Conservation (phyloP, 2,888 invertebrate genomes). For the Sarcophaga subvicina region DNA sequence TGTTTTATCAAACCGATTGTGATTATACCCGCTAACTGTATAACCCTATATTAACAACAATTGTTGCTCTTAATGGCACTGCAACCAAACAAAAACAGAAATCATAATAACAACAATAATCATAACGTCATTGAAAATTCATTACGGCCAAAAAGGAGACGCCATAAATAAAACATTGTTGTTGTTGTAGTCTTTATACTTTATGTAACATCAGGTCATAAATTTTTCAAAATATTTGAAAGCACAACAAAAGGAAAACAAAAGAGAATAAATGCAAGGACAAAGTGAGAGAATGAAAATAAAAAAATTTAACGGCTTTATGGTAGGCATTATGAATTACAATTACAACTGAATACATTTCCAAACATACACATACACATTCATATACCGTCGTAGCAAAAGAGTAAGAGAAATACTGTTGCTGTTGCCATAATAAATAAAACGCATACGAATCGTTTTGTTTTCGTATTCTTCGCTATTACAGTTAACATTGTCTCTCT, state of each 20-base stretch:
- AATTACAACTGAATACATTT: too few relatives aligned
- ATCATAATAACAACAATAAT: neutral
- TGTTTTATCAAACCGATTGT: too few relatives aligned
- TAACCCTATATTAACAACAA: neutral
- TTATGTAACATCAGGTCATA: constrained; percentile 36
- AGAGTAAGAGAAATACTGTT: constrained; percentile 34
- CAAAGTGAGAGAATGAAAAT: too few relatives aligned
- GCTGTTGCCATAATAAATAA: constrained; percentile 48
- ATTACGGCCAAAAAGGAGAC: constrained; percentile 37
- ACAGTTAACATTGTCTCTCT: constrained; percentile 8
- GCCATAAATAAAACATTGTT: constrained; percentile 59
- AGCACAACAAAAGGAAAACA: neutral
- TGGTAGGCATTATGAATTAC: too few relatives aligned
- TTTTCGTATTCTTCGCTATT: neutral
- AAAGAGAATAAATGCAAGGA: constrained; percentile 9
- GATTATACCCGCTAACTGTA: neutral
- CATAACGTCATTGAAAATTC: constrained; percentile 49
- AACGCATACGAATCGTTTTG: constrained; percentile 38
- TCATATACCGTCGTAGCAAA: neutral
- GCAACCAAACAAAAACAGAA: neutral
- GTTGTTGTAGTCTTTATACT: constrained; percentile 10
- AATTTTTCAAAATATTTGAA: constrained; percentile 33
- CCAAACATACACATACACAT: neutral
- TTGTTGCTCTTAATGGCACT: constrained; percentile 31
- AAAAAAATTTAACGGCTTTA: too few relatives aligned